These are phyloP conservation scores for Melanotaenia parkinsoni DNA, from an alignment of 2,797 vertebrate genomes.

Conservation along the genomic window DNA sequence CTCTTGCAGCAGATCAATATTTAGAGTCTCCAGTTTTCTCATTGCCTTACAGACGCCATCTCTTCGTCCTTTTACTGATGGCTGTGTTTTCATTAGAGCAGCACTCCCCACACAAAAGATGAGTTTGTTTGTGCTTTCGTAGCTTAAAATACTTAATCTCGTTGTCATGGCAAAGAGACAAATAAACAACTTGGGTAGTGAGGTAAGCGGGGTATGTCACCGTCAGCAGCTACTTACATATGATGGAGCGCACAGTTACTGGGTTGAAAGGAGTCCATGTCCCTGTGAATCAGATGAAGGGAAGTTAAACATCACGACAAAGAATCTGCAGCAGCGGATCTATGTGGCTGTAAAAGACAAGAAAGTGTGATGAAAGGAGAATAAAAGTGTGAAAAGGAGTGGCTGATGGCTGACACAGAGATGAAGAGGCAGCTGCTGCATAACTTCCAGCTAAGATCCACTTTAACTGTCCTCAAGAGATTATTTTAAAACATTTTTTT, in stretches of 20 bases:
- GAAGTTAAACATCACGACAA: conserved; percentile 7
- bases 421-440: not conserved
- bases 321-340: not conserved
- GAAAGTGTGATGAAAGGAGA: not conserved
- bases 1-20: conserved; percentile 47
- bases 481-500: too few relatives aligned
- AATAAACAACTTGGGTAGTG: conserved; percentile 37
- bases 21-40: conserved; percentile 20
- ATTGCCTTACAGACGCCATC: conserved; percentile 25
- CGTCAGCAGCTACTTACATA: conserved; percentile 86
- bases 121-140: conserved; percentile 27
- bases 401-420: not conserved
- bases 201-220: not conserved
- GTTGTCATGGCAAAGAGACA: conserved; percentile 52
- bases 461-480: not conserved
- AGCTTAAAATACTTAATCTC: conserved; percentile 33
- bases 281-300: conserved; percentile 79
- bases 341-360: not conserved
- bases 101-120: conserved; percentile 24
- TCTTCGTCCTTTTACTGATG: conserved; percentile 36
- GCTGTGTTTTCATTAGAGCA: conserved; percentile 48
- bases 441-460: not conserved
- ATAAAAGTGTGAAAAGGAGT: not conserved
- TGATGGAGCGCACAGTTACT: conserved; percentile 94
- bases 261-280: conserved; percentile 99